Conservation (phyloP, 2,888 invertebrate genomes). For the Drosophila paucipuncta region DNA sequence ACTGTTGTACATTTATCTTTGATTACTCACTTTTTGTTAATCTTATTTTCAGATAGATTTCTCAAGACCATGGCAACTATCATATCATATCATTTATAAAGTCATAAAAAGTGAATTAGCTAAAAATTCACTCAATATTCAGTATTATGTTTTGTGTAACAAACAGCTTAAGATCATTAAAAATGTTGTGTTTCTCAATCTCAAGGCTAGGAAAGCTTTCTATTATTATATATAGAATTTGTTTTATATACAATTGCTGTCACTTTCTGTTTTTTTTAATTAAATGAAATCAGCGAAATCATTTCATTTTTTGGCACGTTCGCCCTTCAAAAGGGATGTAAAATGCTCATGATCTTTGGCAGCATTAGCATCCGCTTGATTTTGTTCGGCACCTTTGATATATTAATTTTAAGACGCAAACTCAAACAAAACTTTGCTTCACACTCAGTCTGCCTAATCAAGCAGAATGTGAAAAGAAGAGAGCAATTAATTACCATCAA, state of each 20-base stretch:
- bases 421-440: constrained; percentile 16
- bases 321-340: constrained; percentile 46
- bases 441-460: constrained; percentile 1
- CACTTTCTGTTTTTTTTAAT: background rate
- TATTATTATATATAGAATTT: constrained; percentile 3
- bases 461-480: constrained; percentile 1
- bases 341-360: constrained; percentile 37
- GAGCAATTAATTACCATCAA: constrained; percentile 49
- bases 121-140: background rate
- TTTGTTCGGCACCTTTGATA: constrained; percentile 21
- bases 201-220: background rate
- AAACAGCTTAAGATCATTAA: background rate
- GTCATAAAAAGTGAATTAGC: too few species aligned
- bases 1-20: background rate
- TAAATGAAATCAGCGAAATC: constrained; percentile 49
- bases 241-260: background rate
- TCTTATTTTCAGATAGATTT: background rate
- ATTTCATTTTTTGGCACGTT: constrained; percentile 48
- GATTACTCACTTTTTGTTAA: background rate
- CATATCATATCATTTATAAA: too few species aligned
- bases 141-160: background rate
- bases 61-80: background rate
- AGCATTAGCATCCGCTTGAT: constrained; percentile 18
- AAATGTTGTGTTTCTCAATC: background rate
- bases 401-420: constrained; percentile 36